Percentiles rank a stretch among this genome's conserved stretches.
Conservation (phyloP, 2,888 invertebrate genomes). For the Apantesis nais region DNA sequence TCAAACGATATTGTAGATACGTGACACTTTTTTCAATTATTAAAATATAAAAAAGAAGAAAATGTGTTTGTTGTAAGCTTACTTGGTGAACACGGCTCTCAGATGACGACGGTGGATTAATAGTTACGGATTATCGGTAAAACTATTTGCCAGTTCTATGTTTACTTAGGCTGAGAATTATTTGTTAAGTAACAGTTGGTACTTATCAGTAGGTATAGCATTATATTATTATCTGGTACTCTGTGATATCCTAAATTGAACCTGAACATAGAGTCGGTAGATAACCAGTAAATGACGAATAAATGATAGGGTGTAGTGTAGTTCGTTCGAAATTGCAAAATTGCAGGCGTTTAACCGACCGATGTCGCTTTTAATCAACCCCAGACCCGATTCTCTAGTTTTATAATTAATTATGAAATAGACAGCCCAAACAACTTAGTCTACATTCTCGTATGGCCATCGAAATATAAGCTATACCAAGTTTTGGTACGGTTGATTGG, state of each 20-base stretch:
- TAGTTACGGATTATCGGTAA: no score
- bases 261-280: constrained; percentile 20
- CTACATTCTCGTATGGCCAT: constrained; percentile 3
- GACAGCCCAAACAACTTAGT: constrained; percentile 12
- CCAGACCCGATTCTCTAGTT: constrained; percentile 36
- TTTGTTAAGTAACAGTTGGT: no score
- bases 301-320: constrained; percentile 29
- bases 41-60: background rate
- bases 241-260: constrained; percentile 10
- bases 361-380: constrained; percentile 43
- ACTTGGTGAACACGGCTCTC: no score
- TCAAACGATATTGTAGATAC: background rate
- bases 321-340: constrained; percentile 23
- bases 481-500: background rate
- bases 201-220: background rate
- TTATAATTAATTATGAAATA: constrained; percentile 46
- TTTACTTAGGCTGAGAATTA: no score
- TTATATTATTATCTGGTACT: background rate
- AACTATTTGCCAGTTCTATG: no score
- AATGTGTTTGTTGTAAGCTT: no score
- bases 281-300: constrained; percentile 24
- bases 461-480: background rate
- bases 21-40: background rate
- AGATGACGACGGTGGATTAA: no score
- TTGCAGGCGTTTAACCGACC: constrained; percentile 37